Conservation (phyloP, 2,888 invertebrate species). For the Drosophila phalerata region DNA sequence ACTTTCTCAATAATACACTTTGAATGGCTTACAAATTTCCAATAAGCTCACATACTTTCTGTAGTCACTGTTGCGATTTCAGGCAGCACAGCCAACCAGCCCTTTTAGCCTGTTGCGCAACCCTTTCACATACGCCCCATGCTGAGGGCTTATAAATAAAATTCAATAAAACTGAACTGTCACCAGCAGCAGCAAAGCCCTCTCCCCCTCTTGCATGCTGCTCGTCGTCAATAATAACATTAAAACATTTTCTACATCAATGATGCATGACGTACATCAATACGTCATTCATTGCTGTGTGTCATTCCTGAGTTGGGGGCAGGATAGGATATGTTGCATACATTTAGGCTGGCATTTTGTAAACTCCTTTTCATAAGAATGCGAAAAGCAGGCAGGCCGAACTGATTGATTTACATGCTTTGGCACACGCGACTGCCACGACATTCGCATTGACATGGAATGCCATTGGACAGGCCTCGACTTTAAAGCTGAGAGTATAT, state of each 20-base stretch:
- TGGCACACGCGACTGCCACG: conserved; percentile 61
- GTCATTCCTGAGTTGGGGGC: conserved; percentile 5
- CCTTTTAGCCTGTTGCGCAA: conserved; percentile 61
- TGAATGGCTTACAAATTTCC: conserved; percentile 40
- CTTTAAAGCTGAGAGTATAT: conserved; percentile 40
- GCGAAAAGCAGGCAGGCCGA: conserved; percentile 50
- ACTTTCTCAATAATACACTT: conserved; percentile 37
- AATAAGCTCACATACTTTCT: conserved; percentile 34
- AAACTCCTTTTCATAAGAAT: conserved; percentile 51
- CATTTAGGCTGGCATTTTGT: conserved; percentile 63
- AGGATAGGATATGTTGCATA: conserved; percentile 58
- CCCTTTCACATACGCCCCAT: conserved; percentile 42
- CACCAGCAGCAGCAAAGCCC: conserved; percentile 58
- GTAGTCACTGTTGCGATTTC: conserved; percentile 37
- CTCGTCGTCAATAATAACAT: conserved; percentile 69
- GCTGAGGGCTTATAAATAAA: conserved; percentile 59
- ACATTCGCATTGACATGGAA: conserved; percentile 65
- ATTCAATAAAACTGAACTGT: conserved; percentile 78
- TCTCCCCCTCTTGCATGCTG: background rate
- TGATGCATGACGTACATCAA: conserved; percentile 79
- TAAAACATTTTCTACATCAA: conserved; percentile 79
- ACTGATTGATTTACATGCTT: conserved; percentile 78
- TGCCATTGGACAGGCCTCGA: conserved; percentile 60
- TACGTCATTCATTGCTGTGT: conserved; percentile 57
- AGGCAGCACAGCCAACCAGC: background rate